phyloP scores from a whole-genome alignment of 2,113 vertebrate species.

The Tonatia bakeri region DNA sequence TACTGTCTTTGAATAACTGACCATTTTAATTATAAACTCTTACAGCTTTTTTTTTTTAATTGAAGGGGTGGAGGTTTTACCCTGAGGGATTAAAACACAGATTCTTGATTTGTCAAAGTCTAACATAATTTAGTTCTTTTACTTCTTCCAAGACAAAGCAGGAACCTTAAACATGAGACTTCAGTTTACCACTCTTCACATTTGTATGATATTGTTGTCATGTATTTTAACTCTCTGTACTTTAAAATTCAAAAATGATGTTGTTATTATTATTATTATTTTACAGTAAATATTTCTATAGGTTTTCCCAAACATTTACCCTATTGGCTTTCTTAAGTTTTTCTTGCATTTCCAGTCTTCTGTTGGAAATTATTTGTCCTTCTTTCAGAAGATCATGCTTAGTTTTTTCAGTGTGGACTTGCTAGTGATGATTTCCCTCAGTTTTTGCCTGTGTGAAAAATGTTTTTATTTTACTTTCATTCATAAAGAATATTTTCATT shows the following conservation, averaged over 20 bases:
- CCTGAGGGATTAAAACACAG: neutral
- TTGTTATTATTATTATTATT: neutral
- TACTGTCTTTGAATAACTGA: neutral
- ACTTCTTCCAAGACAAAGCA: neutral
- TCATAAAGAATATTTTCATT: neutral
- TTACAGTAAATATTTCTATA: neutral
- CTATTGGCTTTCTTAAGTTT: neutral
- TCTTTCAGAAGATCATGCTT: neutral
- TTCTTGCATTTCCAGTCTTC: neutral
- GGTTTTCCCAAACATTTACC: neutral
- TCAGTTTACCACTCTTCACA: neutral
- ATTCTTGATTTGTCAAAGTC: neutral
- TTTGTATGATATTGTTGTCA: neutral
- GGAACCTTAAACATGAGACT: neutral
- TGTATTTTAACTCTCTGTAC: neutral
- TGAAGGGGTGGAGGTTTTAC: neutral
- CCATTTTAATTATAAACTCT: neutral
- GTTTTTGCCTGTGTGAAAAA: neutral
- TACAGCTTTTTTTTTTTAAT: neutral
- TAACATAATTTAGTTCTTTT: neutral
- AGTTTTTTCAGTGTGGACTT: neutral
- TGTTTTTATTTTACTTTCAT: conserved; percentile 6
- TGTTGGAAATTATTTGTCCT: neutral
- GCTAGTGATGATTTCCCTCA: neutral
- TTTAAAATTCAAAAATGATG: neutral